These are phyloP conservation scores for Hexactinellida sp. DNA, from an alignment of 37 sponge, comb jelly and placozoan species.

Conservation along the genomic window DNA sequence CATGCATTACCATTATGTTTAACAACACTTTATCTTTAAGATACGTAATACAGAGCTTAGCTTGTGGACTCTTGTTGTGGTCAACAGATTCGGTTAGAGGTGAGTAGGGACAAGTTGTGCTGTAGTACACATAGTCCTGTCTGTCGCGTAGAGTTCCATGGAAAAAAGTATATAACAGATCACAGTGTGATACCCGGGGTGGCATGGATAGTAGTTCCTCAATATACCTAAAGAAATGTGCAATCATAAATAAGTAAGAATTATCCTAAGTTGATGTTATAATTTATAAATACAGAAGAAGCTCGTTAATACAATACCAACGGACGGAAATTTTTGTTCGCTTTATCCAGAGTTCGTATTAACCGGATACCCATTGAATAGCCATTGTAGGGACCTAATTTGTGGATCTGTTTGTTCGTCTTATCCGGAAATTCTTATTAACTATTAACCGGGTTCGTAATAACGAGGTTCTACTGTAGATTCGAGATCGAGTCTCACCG, in stretches of 20 bases:
- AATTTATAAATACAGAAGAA: too few relatives aligned
- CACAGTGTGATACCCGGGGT: conserved; percentile 24
- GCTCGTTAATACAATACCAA: too few relatives aligned
- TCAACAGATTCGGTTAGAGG: background rate
- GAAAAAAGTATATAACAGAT: conserved; percentile 66
- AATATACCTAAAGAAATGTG: background rate
- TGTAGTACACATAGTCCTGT: conserved; percentile 33
- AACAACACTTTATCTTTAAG: background rate
- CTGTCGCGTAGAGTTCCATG: conserved; percentile 66
- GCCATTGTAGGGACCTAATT: too few relatives aligned
- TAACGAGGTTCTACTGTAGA: too few relatives aligned
- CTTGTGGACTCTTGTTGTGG: background rate
- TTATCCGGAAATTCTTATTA: too few relatives aligned
- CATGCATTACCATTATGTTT: background rate
- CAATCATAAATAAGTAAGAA: background rate
- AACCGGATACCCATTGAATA: too few relatives aligned
- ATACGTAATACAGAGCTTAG: background rate
- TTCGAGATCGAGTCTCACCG: too few relatives aligned
- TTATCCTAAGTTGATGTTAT: too few relatives aligned
- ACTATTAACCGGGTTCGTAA: too few relatives aligned
- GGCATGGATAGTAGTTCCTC: background rate
- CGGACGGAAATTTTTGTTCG: too few relatives aligned
- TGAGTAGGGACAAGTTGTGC: background rate
- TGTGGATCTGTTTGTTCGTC: too few relatives aligned
- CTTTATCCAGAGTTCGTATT: too few relatives aligned